Percentiles rank a stretch among this genome's conserved stretches.
Conservation (phyloP, 1,140 invertebrate species). For the Philopotamus ludificatus region DNA sequence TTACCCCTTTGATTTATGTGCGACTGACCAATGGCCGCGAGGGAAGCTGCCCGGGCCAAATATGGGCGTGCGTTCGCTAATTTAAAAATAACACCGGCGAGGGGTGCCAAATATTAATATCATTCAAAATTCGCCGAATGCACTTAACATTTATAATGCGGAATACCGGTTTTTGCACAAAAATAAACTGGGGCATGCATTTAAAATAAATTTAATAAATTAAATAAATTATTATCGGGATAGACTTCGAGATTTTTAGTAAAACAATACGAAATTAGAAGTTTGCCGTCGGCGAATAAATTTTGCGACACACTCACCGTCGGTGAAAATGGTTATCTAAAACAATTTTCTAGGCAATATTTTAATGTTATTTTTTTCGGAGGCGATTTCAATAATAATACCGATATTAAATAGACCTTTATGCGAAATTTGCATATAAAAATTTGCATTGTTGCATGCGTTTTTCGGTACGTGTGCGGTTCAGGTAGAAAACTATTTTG, state of each 20-base stretch:
- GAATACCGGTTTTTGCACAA: background rate
- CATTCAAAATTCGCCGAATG: background rate
- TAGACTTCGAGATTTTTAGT: background rate
- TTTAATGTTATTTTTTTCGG: background rate
- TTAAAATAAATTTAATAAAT: background rate
- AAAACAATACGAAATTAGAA: background rate
- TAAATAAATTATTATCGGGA: background rate
- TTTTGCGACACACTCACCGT: background rate
- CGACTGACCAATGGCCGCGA: conserved; percentile 33
- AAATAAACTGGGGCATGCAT: background rate
- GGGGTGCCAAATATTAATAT: conserved; percentile 5
- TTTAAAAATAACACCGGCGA: conserved; percentile 19
- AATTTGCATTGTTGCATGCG: conserved; percentile 27
- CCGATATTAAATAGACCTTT: background rate
- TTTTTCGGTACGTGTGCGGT: background rate
- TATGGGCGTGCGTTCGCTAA: conserved; percentile 34
- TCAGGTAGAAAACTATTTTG: conserved; percentile 33
- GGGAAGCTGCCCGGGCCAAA: conserved; percentile 1
- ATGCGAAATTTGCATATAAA: conserved; percentile 34
- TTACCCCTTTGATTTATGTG: conserved; percentile 35
- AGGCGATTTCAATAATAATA: background rate
- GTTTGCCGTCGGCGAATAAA: background rate
- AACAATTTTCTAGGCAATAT: background rate
- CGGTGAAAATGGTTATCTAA: background rate
- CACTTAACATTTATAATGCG: background rate